These are phyloP conservation scores for Agrotis clavis DNA, from an alignment of 2,888 invertebrate genomes.

Conservation along the genomic window DNA sequence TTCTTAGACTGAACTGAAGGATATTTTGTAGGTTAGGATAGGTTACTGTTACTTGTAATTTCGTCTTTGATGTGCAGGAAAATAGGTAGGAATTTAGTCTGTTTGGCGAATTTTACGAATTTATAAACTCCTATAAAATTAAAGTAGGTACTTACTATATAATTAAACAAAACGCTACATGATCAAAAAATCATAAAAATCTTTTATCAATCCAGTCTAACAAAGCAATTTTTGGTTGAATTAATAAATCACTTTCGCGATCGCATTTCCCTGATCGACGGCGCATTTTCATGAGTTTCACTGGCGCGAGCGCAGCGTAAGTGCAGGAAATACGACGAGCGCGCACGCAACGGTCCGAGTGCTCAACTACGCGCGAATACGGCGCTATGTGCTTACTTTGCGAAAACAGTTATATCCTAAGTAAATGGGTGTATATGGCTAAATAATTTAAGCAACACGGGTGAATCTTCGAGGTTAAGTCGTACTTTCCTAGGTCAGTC, in stretches of 20 bases:
- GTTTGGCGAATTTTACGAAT: not conserved
- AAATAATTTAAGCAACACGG: too few species aligned
- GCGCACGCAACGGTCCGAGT: slow-evolving; percentile 78
- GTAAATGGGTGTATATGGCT: too few species aligned
- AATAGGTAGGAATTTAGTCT: not conserved
- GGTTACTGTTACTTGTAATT: too few species aligned
- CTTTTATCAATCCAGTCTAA: slow-evolving; percentile 39
- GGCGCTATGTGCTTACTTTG: slow-evolving; percentile 14
- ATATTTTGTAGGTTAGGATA: not conserved
- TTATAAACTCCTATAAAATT: fast-evolving
- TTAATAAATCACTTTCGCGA: slow-evolving; percentile 89
- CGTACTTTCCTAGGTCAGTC: too few species aligned
- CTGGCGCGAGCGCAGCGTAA: slow-evolving; percentile 72
- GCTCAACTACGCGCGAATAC: slow-evolving; percentile 37
- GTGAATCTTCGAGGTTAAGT: too few species aligned
- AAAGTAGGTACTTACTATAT: not conserved
- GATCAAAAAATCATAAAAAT: slow-evolving; percentile 12
- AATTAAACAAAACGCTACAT: not conserved
- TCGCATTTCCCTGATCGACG: slow-evolving; percentile 82
- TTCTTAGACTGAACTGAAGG: slow-evolving; percentile 1
- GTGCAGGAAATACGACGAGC: slow-evolving; percentile 77
- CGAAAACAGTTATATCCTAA: slow-evolving; percentile 3
- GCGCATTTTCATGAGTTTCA: slow-evolving; percentile 88
- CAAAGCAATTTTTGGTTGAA: slow-evolving; percentile 79
- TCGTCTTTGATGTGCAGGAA: not conserved